Evolutionary conservation across 53 echinoderm and acorn worm species (phyloP).

Genomic region (Antedon mediterranea): DNA sequence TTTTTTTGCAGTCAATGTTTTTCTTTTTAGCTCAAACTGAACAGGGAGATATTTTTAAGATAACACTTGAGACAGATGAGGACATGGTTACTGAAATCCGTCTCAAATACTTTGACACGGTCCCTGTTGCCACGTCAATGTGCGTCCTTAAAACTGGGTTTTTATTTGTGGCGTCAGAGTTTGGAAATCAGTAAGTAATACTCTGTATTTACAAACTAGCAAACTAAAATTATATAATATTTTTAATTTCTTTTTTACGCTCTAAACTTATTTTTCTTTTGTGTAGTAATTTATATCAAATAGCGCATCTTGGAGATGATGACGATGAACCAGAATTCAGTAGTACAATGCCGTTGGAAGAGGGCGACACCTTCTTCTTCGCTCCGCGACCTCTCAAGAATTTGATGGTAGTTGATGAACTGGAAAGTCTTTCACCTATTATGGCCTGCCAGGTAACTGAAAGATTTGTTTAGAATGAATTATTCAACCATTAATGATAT

Average conservation of each 20-base stretch:
- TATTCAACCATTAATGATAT: no score
- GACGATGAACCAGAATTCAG: constrained; percentile 96
- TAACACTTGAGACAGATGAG: constrained; percentile 95
- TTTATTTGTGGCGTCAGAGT: constrained; percentile 82
- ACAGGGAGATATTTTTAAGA: constrained; percentile 99
- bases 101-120: constrained; percentile 97
- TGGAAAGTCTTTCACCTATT: constrained; percentile 92
- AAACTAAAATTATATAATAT: no score
- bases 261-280: not conserved
- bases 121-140: constrained; percentile 77
- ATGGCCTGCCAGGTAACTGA: constrained; percentile 70
- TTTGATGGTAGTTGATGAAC: constrained; percentile 85
- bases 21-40: constrained; percentile 95
- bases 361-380: constrained; percentile 98
- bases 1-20: constrained; percentile 80
- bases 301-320: constrained; percentile 90
- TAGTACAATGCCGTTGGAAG: constrained; percentile 92
- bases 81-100: constrained; percentile 98
- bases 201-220: no score
- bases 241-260: no score
- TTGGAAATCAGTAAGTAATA: constrained; percentile 99
- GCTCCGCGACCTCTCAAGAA: constrained; percentile 89
- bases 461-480: no score
- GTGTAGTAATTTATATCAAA: constrained; percentile 83
- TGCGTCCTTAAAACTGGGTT: constrained; percentile 93